Evolutionary conservation across 2,888 invertebrate genomes (phyloP).

Genomic region (Pandemis cinnamomeana): DNA sequence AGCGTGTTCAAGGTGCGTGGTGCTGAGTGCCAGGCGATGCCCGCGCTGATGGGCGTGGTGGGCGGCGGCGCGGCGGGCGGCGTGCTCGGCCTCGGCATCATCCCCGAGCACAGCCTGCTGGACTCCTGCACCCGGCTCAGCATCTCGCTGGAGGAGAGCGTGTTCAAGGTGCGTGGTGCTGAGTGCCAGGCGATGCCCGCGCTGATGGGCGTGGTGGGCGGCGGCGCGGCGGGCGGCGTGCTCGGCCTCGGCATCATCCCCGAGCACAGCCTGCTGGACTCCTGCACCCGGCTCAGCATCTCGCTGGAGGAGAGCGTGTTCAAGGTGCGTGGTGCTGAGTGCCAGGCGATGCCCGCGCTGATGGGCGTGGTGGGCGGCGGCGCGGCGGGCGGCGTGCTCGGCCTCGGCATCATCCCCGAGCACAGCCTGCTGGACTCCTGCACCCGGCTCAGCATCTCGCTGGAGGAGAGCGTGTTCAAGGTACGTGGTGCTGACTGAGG

Average conservation of each 20-base stretch:
- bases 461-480: slow-evolving; percentile 88
- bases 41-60: slow-evolving; percentile 90
- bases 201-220: slow-evolving; percentile 88
- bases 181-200: slow-evolving; percentile 96
- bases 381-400: slow-evolving; percentile 80
- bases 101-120: slow-evolving; percentile 93
- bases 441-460: slow-evolving; percentile 93
- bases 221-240: slow-evolving; percentile 82
- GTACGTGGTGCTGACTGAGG: slow-evolving; percentile 55
- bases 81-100: slow-evolving; percentile 87
- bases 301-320: slow-evolving; percentile 90
- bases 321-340: slow-evolving; percentile 90
- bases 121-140: slow-evolving; percentile 94
- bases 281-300: slow-evolving; percentile 93
- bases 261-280: slow-evolving; percentile 93
- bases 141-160: slow-evolving; percentile 91
- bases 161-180: slow-evolving; percentile 83
- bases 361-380: slow-evolving; percentile 87
- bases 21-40: slow-evolving; percentile 96
- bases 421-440: slow-evolving; percentile 94
- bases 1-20: slow-evolving; percentile 83
- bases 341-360: slow-evolving; percentile 94
- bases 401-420: slow-evolving; percentile 92
- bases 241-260: slow-evolving; percentile 90
- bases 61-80: slow-evolving; percentile 84